Conservation (phyloP, 1,140 invertebrate genomes). For the Orius laevigatus region DNA sequence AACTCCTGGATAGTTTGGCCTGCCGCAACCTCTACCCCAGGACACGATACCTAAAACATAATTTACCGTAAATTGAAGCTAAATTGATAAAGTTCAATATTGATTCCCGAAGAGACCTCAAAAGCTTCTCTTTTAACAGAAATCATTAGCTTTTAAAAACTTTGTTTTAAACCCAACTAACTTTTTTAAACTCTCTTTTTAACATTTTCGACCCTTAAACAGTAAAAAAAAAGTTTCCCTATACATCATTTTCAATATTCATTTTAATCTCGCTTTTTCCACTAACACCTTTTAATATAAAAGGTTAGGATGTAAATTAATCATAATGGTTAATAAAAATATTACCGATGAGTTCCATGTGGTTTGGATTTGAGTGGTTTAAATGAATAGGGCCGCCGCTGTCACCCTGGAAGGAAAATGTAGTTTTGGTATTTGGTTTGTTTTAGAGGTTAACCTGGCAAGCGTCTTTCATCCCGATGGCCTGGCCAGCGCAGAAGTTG, state of each 20-base stretch:
- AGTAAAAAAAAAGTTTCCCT: no score
- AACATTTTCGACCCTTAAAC: no score
- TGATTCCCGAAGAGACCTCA: neutral
- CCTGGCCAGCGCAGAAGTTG: slow-evolving; percentile 69
- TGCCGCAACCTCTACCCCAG: slow-evolving; percentile 66
- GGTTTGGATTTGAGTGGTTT: slow-evolving; percentile 37
- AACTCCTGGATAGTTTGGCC: slow-evolving; percentile 64
- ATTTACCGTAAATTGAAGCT: slow-evolving; percentile 30
- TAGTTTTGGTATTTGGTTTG: no score
- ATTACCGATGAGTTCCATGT: slow-evolving; percentile 60
- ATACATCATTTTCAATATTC: no score
- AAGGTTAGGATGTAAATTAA: no score
- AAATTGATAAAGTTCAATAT: neutral
- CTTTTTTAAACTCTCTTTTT: no score
- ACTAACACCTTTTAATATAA: no score
- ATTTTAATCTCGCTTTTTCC: no score
- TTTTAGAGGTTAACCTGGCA: slow-evolving; percentile 29
- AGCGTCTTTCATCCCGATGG: slow-evolving; percentile 54
- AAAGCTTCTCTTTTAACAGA: neutral
- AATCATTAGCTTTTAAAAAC: neutral
- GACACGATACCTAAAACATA: slow-evolving; percentile 42
- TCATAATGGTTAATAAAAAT: no score
- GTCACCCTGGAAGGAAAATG: slow-evolving; percentile 51
- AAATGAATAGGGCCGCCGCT: slow-evolving; percentile 65
- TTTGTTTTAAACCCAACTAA: no score